Base-by-base conservation (phyloP, 2,888 invertebrate species). In the Microchrysa polita region DNA sequence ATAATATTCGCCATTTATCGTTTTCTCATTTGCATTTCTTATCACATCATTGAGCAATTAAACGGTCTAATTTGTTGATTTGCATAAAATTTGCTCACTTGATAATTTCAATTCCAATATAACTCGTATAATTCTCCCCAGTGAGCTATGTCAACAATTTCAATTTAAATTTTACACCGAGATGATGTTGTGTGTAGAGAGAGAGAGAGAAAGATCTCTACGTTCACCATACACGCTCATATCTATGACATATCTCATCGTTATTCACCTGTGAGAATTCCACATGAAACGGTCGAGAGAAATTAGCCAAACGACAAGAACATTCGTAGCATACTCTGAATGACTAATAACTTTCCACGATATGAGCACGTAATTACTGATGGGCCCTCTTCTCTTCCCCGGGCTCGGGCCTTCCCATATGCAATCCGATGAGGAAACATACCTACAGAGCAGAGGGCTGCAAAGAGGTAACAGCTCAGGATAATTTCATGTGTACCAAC, bases 261-360 rank as follows among this genome's bases (percentile, higher is more conserved):
- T 34, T 34, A 34, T n/a, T 48, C 48, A 48, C 48, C 48, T 48
- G 48, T n/a, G 48, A 48, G 14, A 48, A 48, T 48, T n/a, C 16
- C 27, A 34, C 27, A 34, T 34, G 27, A 7, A 34, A 10, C 12
- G n/a, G n/a, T n/a, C n/a, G n/a, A 48, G 16, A 4, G 16, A 48
- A 48, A 61, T 61, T 61, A n/a, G 61, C 61, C 23, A 61, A n/a
- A 61, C 40, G 61, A 40, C 40, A 40, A 61, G 61, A 61, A 61
- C 23, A 61, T 61, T 40, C 40, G 40, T n/a, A 40, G 12, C 23
- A 34, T 7, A 34, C 27, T 34, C 27, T 34, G 61, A 61, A 61
- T 61, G 61, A 61, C 61, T 61, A 61, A 61, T 61, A 61, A 34
- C 23, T 61, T 61, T 40, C 61, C 40, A 61, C 61, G 61, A 16